Percentiles rank a stretch among this genome's conserved stretches.
phyloP scores from a whole-genome alignment of 2,113 vertebrate genomes.

The Crotalus tigris region DNA sequence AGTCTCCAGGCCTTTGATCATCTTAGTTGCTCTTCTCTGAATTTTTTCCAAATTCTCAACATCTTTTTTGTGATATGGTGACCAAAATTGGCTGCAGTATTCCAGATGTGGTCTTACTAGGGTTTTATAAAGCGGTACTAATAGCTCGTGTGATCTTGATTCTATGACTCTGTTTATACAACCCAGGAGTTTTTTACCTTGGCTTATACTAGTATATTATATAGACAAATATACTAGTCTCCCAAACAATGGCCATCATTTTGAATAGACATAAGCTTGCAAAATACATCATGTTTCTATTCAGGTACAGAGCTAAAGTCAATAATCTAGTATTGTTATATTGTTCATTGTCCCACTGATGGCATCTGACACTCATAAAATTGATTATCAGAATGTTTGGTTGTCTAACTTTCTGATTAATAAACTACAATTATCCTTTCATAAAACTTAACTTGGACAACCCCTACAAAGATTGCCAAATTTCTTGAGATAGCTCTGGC shows the following conservation, averaged over 20 bases:
- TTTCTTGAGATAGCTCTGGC: background rate
- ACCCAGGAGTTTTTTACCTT: background rate
- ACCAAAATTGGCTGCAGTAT: no score
- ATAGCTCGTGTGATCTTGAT: no score
- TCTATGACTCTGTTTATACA: no score
- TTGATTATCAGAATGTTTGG: background rate
- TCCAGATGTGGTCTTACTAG: no score
- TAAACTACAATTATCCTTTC: background rate
- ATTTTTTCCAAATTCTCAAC: no score
- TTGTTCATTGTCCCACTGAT: background rate
- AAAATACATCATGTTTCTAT: background rate
- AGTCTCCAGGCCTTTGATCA: no score
- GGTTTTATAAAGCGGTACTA: no score
- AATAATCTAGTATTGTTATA: background rate
- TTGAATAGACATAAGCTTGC: no score
- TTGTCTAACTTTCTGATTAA: background rate
- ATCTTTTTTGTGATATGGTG: no score
- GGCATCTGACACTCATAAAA: background rate
- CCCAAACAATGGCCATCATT: background rate
- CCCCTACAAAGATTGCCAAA: background rate
- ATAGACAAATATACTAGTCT: background rate
- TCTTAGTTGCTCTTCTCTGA: no score
- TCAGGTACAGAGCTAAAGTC: background rate
- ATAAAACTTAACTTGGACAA: background rate
- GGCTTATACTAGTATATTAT: background rate